Evolutionary conservation across 2,888 invertebrate genomes (phyloP).

Genomic region (Ophion costatus): DNA sequence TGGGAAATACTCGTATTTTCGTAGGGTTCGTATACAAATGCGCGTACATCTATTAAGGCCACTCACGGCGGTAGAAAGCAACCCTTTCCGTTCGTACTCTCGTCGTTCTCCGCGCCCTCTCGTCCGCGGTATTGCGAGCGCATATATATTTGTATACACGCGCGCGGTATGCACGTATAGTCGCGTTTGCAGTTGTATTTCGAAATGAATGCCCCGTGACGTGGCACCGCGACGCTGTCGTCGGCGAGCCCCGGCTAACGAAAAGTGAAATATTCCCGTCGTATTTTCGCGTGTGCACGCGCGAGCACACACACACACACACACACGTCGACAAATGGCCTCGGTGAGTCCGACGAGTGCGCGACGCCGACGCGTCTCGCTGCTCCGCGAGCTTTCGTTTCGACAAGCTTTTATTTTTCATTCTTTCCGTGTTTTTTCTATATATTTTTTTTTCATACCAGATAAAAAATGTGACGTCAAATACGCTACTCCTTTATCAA

Average conservation of each 20-base stretch:
- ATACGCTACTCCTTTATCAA: slow-evolving; percentile 77
- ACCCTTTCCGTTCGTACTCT: slow-evolving; percentile 43
- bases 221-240: slow-evolving; percentile 82
- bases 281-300: slow-evolving; percentile 81
- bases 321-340: slow-evolving; percentile 78
- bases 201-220: slow-evolving; percentile 81
- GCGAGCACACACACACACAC: slow-evolving; percentile 30
- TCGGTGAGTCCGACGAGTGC: slow-evolving; percentile 81
- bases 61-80: slow-evolving; percentile 72
- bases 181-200: slow-evolving; percentile 75
- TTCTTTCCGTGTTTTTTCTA: slow-evolving; percentile 21
- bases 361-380: slow-evolving; percentile 69
- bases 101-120: slow-evolving; percentile 20
- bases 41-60: slow-evolving; percentile 82
- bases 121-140: slow-evolving; percentile 17
- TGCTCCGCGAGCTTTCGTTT: slow-evolving; percentile 41
- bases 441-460: not conserved
- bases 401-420: slow-evolving; percentile 50
- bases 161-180: not conserved
- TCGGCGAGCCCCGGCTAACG: slow-evolving; percentile 78
- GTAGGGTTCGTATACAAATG: slow-evolving; percentile 78
- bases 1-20: slow-evolving; percentile 62
- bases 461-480: slow-evolving; percentile 73
- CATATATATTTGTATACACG: not conserved
- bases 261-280: slow-evolving; percentile 83